phyloP scores from a whole-genome alignment of 2,797 vertebrate genomes.

The Poeciliopsis paucimaculata region DNA sequence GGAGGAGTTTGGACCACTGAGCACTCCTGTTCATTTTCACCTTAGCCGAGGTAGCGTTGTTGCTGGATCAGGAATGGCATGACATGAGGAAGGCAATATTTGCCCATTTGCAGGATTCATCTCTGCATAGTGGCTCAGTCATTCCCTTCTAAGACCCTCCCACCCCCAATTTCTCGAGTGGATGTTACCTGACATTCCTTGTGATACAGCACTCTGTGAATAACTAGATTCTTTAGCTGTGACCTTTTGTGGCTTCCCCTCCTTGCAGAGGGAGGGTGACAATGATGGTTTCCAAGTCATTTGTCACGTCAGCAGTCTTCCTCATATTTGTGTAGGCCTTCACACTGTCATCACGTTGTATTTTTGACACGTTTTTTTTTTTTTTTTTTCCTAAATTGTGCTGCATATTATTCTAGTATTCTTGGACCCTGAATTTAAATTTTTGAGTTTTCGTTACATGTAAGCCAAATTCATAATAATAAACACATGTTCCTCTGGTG shows the following conservation, averaged over 20 bases:
- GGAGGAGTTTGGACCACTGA: not conserved
- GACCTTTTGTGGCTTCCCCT: not conserved
- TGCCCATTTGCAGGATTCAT: not conserved
- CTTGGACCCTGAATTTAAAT: not conserved
- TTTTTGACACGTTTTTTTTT: not conserved
- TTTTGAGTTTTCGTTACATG: not conserved
- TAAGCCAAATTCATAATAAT: not conserved
- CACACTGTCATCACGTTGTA: not conserved
- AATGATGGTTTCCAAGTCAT: not conserved
- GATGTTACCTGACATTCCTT: not conserved
- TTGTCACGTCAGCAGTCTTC: not conserved
- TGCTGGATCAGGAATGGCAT: not conserved
- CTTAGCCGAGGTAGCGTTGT: not conserved
- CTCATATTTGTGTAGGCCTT: not conserved
- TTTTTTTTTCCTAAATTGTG: not conserved
- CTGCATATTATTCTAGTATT: not conserved
- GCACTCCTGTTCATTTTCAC: not conserved
- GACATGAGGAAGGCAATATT: not conserved
- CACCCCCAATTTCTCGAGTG: not conserved
- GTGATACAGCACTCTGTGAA: not conserved
- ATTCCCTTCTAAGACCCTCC: not conserved
- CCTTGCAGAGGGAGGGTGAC: not conserved
- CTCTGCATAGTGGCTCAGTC: not conserved
- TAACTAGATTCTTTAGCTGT: not conserved
- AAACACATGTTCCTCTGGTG: not conserved